Conservation (phyloP, 2,888 invertebrate genomes). For the Volucella zonaria region DNA sequence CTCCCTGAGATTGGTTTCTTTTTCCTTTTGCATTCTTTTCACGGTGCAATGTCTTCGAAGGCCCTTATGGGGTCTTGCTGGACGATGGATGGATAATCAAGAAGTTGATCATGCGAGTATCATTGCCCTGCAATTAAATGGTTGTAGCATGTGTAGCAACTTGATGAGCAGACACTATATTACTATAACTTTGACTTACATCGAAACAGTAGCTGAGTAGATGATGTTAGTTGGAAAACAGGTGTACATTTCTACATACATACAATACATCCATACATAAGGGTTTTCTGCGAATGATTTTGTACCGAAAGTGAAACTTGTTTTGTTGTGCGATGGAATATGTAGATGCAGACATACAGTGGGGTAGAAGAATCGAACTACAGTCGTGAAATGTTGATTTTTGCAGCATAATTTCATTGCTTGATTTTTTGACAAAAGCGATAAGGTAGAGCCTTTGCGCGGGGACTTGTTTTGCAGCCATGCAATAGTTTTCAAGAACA, state of each 20-base stretch:
- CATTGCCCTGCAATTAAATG: constrained; percentile 33
- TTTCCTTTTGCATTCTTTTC: constrained; percentile 25
- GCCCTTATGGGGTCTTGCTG: constrained; percentile 22
- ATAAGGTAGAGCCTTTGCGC: no score
- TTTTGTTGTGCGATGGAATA: background rate
- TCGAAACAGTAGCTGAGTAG: constrained; percentile 35
- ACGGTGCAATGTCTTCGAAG: constrained; percentile 21
- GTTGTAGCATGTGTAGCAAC: constrained; percentile 18
- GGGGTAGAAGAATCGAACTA: no score
- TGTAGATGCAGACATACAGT: no score
- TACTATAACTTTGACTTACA: background rate
- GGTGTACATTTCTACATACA: constrained; percentile 15
- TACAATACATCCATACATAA: background rate
- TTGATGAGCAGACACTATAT: constrained; percentile 16
- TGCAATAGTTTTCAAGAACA: no score
- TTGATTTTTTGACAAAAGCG: no score
- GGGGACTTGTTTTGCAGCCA: no score
- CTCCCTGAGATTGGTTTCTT: background rate
- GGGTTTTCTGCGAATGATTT: background rate
- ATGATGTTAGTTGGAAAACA: constrained; percentile 33
- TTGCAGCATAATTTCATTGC: no score
- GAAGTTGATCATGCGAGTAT: constrained; percentile 15
- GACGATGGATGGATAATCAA: constrained; percentile 15
- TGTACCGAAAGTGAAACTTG: constrained; percentile 35
- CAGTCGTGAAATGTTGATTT: no score